These are phyloP conservation scores for Cantharis flavilabris DNA, from an alignment of 2,888 invertebrate species.

Conservation along the genomic window DNA sequence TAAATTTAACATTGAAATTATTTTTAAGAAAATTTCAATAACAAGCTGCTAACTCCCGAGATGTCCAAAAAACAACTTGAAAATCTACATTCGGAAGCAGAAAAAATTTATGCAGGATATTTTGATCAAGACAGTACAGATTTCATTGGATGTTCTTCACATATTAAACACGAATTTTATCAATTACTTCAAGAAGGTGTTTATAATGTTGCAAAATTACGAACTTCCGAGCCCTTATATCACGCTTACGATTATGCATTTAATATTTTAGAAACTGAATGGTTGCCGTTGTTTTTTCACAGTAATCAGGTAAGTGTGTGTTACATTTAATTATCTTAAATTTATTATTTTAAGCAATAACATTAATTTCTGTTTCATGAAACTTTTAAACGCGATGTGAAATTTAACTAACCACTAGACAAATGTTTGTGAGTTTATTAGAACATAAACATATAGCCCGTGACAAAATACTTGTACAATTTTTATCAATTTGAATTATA, in stretches of 20 bases:
- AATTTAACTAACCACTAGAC: too few species aligned
- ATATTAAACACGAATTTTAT: constrained; percentile 62
- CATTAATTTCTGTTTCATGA: too few species aligned
- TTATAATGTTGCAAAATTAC: constrained; percentile 69
- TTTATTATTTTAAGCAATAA: too few species aligned
- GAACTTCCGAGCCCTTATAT: constrained; percentile 77
- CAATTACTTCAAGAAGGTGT: constrained; percentile 63
- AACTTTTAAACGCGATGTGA: too few species aligned
- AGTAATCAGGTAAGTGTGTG: constrained; percentile 64
- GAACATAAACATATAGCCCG: too few species aligned
- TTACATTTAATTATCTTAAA: too few species aligned
- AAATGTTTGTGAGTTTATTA: too few species aligned
- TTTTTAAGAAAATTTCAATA: constrained; percentile 75
- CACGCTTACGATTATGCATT: constrained; percentile 81
- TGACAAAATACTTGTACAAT: too few species aligned
- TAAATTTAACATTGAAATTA: not conserved
- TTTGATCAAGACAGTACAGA: constrained; percentile 65
- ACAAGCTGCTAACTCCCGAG: constrained; percentile 77
- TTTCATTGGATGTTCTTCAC: constrained; percentile 62
- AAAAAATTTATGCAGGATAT: constrained; percentile 71
- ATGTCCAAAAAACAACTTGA: constrained; percentile 66
- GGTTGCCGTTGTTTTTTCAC: constrained; percentile 79
- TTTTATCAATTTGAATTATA: too few species aligned
- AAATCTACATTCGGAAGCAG: constrained; percentile 67
- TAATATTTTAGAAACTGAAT: constrained; percentile 71